Conservation (phyloP, 2,888 invertebrate genomes). For the Sialis fuliginosa region DNA sequence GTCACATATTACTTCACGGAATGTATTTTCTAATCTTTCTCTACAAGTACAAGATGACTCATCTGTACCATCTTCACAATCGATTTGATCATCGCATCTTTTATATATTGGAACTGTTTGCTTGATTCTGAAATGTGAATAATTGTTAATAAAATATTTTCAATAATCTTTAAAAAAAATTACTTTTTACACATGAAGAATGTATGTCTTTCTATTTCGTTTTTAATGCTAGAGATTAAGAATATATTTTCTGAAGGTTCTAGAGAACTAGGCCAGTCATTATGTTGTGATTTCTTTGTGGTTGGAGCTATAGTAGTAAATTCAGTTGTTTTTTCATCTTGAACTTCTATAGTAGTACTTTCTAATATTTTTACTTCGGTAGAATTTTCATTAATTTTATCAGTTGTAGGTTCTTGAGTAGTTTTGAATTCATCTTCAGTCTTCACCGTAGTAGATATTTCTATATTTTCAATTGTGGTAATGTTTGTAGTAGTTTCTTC, state of each 20-base stretch:
- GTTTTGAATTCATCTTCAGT: no score
- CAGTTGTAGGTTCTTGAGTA: no score
- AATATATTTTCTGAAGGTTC: not conserved
- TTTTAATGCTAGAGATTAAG: conserved; percentile 19
- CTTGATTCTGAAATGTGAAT: conserved; percentile 32
- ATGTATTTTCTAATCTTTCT: conserved; percentile 38
- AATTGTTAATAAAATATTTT: conserved; percentile 4
- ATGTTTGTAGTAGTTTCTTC: no score
- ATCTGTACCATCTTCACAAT: conserved; percentile 73
- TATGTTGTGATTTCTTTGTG: no score
- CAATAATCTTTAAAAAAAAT: conserved; percentile 8
- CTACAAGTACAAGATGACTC: conserved; percentile 54
- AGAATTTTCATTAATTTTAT: not conserved
- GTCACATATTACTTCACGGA: conserved; percentile 49
- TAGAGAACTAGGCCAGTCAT: no score
- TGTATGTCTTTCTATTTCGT: conserved; percentile 15
- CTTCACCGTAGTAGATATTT: no score
- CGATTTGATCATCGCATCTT: conserved; percentile 48
- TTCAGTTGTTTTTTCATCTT: no score
- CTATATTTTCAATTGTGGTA: no score
- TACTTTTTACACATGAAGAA: conserved; percentile 31
- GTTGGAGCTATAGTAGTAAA: no score
- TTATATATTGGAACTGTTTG: conserved; percentile 40
- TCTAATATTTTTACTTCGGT: not conserved
- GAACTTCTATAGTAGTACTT: not conserved